Evolutionary conservation across 2,888 invertebrate genomes (phyloP).

Genomic region (Oegoconia quadripuncta): DNA sequence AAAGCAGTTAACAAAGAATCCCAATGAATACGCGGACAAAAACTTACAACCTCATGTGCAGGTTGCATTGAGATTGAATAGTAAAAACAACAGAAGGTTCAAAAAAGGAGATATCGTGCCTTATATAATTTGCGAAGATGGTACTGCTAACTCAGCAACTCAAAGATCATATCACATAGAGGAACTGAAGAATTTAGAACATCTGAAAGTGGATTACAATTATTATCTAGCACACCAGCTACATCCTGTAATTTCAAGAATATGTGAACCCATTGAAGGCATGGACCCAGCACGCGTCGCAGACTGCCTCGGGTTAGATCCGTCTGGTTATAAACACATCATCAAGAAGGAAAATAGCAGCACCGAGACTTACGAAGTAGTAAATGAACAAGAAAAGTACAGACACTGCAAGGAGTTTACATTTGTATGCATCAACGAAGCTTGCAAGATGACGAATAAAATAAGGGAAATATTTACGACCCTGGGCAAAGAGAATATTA

Average conservation of each 20-base stretch:
- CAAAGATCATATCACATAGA: slow-evolving; percentile 97
- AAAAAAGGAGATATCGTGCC: slow-evolving; percentile 97
- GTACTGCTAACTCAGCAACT: slow-evolving; percentile 86
- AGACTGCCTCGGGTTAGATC: slow-evolving; percentile 89
- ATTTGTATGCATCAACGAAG: slow-evolving; percentile 80
- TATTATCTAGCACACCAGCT: slow-evolving; percentile 98
- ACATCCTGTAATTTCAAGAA: slow-evolving; percentile 96
- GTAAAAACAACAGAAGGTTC: slow-evolving; percentile 87
- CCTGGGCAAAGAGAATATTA: slow-evolving; percentile 60
- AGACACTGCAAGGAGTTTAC: slow-evolving; percentile 81
- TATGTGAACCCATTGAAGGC: slow-evolving; percentile 97
- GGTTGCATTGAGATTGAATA: slow-evolving; percentile 90
- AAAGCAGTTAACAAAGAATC: slow-evolving; percentile 96
- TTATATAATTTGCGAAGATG: slow-evolving; percentile 97
- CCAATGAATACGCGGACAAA: slow-evolving; percentile 93
- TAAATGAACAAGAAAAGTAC: slow-evolving; percentile 76
- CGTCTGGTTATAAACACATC: slow-evolving; percentile 67
- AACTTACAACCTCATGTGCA: slow-evolving; percentile 92
- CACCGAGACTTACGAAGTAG: slow-evolving; percentile 66
- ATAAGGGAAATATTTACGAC: slow-evolving; percentile 71
- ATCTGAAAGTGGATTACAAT: slow-evolving; percentile 87
- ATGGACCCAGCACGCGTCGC: slow-evolving; percentile 95
- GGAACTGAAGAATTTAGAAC: slow-evolving; percentile 86
- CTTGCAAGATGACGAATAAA: slow-evolving; percentile 77
- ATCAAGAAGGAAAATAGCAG: slow-evolving; percentile 65